Base-by-base conservation (phyloP, 2,113 vertebrate genomes). In the Epinephelus lanceolatus region DNA sequence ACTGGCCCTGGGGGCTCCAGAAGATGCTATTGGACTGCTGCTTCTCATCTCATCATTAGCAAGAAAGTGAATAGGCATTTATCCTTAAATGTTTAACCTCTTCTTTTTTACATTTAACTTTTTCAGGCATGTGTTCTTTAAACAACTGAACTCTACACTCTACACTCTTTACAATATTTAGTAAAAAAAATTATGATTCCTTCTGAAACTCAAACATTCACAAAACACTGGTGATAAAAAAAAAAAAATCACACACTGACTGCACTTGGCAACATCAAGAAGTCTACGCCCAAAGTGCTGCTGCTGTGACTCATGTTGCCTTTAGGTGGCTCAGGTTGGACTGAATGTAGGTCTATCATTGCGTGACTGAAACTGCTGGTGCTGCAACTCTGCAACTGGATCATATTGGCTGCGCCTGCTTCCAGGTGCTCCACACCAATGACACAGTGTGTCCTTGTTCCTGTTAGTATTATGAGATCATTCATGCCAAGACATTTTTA, bases 11-110 rank as follows among this genome's bases (percentile, higher is more conserved):
- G 12, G 98, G 98, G 93, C 98, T 99, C 98, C 98, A 99, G 94
- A 99, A 99, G 93, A 99, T 99, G 86, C 98, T 99, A 91, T 99
- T 99, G 49, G 98, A 98, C 90, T 99, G 98, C 94, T 99, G 98
- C 70, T 99, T 99, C 30, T 30, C 30, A 30, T 30, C 21, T 17
- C 23, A 55, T 45, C 47, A 23, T 10, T 47, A 12, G 25, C 9
- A 30, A 27, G 4, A 4, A 51, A 47, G 27, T 14, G 8, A 30
- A 4, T 18, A 45, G 42, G n/a, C 21, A 47, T 42, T 4, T 45
- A 25, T 25, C 33, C 25, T 56, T 40, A 42, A 71, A 56, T 23
- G 68, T 70, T 10, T 2, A 23, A 40, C 21, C 17, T 40, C 21
- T 70, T 6, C 51, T 21, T 53, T 69, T 12, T 14, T 21, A 45